Evolutionary conservation across 2,797 vertebrate genomes (phyloP).

Genomic region (Oophaga sylvatica): DNA sequence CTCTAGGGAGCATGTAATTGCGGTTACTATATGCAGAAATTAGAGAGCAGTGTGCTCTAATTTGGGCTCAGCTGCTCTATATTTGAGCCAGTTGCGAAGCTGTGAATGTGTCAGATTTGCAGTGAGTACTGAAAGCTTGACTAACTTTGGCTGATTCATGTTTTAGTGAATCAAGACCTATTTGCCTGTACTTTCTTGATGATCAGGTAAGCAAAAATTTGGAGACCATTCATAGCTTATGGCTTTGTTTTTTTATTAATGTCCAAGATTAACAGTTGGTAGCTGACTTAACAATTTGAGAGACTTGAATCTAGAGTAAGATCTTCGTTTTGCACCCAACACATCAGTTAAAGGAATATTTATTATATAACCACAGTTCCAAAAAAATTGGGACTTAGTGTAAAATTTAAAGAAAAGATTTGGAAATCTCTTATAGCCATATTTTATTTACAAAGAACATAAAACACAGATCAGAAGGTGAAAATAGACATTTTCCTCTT

Average conservation of each 20-base stretch:
- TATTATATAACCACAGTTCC: neutral
- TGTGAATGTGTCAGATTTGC: conserved; percentile 38
- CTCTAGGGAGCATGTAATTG: neutral
- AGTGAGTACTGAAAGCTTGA: conserved; percentile 23
- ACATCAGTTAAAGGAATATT: neutral
- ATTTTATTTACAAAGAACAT: too few species aligned
- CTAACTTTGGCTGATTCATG: conserved; percentile 48
- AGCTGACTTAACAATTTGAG: conserved; percentile 14
- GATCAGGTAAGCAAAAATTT: conserved; percentile 36
- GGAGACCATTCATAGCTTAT: conserved; percentile 30
- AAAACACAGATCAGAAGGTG: too few species aligned
- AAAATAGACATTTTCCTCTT: too few species aligned
- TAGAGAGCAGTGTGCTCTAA: neutral
- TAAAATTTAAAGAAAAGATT: too few species aligned
- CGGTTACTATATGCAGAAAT: neutral
- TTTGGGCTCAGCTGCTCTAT: conserved; percentile 13
- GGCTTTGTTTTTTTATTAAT: conserved; percentile 39
- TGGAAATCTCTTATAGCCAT: too few species aligned
- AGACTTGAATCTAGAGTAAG: neutral
- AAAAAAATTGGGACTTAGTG: too few species aligned
- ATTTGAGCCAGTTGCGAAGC: conserved; percentile 20
- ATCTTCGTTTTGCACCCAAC: neutral
- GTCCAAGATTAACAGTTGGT: conserved; percentile 29
- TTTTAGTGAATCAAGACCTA: conserved; percentile 11
- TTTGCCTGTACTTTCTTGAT: conserved; percentile 23